Conservation (phyloP, 1,140 invertebrate genomes). For the Drosophila bocqueti region DNA sequence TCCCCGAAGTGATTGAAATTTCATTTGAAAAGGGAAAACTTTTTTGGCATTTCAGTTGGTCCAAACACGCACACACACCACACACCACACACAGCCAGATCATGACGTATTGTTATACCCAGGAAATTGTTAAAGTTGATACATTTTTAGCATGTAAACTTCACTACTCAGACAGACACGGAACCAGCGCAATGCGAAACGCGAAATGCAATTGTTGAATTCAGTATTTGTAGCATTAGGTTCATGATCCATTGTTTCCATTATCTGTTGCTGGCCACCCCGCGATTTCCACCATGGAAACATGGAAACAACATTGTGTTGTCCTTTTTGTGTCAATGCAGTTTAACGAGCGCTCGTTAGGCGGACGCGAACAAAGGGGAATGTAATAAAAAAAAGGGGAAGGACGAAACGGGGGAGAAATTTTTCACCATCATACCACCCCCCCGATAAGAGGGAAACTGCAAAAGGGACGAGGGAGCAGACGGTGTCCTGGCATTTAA, state of each 20-base stretch:
- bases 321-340: slow-evolving; percentile 78
- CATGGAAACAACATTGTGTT: slow-evolving; percentile 60
- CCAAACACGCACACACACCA: slow-evolving; percentile 56
- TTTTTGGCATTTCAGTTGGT: slow-evolving; percentile 51
- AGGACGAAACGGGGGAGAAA: slow-evolving; percentile 2
- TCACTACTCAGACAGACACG: slow-evolving; percentile 28
- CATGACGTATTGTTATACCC: slow-evolving; percentile 69
- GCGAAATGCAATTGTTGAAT: slow-evolving; percentile 76
- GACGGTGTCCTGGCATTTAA: slow-evolving; percentile 40
- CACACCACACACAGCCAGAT: slow-evolving; percentile 31
- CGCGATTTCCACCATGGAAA: slow-evolving; percentile 13
- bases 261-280: slow-evolving; percentile 70
- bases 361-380: slow-evolving; percentile 62
- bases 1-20: slow-evolving; percentile 21
- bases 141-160: slow-evolving; percentile 68
- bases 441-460: slow-evolving; percentile 12
- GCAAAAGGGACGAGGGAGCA: slow-evolving; percentile 5
- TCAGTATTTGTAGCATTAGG: slow-evolving; percentile 72
- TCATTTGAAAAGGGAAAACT: slow-evolving; percentile 50
- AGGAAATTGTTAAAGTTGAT: slow-evolving; percentile 77
- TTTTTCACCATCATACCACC: background rate
- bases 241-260: slow-evolving; percentile 81
- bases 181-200: slow-evolving; percentile 67
- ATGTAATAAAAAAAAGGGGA: slow-evolving; percentile 68
- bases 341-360: slow-evolving; percentile 82